phyloP scores from a whole-genome alignment of 2,113 vertebrate species.

The Paradoxurus hermaphroditus region DNA sequence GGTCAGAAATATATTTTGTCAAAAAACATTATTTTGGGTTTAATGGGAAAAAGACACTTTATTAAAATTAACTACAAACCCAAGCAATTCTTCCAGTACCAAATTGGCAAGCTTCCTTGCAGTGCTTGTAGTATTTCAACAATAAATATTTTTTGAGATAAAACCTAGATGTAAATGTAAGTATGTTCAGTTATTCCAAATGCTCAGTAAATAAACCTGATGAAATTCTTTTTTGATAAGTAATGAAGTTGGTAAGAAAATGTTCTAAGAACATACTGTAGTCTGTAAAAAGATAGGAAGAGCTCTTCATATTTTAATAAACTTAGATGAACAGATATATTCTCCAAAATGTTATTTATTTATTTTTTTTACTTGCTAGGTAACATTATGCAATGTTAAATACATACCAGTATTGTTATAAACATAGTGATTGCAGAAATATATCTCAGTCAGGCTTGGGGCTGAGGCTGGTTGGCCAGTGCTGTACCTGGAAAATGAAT shows the following conservation, averaged over 20 bases:
- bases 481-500: background rate
- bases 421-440: background rate
- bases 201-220: background rate
- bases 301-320: background rate
- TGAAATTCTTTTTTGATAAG: background rate
- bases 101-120: background rate
- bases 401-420: background rate
- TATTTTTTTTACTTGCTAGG: background rate
- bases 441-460: background rate
- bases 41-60: background rate
- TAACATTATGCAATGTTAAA: background rate
- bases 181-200: background rate
- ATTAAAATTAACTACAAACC: background rate
- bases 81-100: background rate
- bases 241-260: background rate
- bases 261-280: background rate
- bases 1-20: background rate
- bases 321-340: background rate
- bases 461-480: background rate
- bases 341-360: background rate
- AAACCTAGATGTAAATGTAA: background rate
- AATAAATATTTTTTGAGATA: background rate
- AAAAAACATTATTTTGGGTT: background rate
- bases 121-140: background rate
- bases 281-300: background rate